Evolutionary conservation across 2,113 vertebrate species (phyloP), one percentile per base, ranked within the genome.

Genomic region (Cinclus mexicanus): DNA sequence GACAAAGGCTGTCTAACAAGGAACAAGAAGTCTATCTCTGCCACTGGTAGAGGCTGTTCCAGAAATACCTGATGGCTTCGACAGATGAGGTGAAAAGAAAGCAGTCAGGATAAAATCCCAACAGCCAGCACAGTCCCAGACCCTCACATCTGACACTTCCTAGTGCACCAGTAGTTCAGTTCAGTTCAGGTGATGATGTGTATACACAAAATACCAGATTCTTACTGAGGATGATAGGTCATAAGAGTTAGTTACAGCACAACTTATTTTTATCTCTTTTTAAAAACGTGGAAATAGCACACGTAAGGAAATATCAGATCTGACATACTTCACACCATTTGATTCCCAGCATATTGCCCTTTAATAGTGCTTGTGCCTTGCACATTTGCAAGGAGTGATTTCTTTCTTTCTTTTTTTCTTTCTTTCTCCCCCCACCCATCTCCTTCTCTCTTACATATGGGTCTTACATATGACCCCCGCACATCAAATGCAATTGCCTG

Each of bases 401-500:
- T 56, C 16, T 53, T 44, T 37, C 47, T 33, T 15, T 61, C 41
- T 55, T 6, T 50, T 17, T 63, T 33, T 53, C 18, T 74, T 15
- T 23, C 16, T 21, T 11, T 63, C 25, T 63, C 7, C 4, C 17
- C 5, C 12, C 25, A 17, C 8, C 3, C 3, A 16, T 9, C 19
- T 15, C 72, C 20, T 71, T 50, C 41, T 67, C 77, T 67, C 28
- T 31, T 89, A 67, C 89, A 83, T 49, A 78, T 95, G 76, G 47
- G 80, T 86, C 86, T 90, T 83, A 84, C 80, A 78, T 78, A 70
- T 78, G 80, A 96, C 68, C 76, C 64, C 3, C 83, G 75, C 86
- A 87, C 60, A 93, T 87, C 96, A 96, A 87, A 89, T 92, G 31
- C 60, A 90, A 64, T 56, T 83, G 89, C 65, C 68, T 87, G 89